phyloP scores from a whole-genome alignment of 53 echinoderm and acorn worm species.

The Paracentrotus lividus region DNA sequence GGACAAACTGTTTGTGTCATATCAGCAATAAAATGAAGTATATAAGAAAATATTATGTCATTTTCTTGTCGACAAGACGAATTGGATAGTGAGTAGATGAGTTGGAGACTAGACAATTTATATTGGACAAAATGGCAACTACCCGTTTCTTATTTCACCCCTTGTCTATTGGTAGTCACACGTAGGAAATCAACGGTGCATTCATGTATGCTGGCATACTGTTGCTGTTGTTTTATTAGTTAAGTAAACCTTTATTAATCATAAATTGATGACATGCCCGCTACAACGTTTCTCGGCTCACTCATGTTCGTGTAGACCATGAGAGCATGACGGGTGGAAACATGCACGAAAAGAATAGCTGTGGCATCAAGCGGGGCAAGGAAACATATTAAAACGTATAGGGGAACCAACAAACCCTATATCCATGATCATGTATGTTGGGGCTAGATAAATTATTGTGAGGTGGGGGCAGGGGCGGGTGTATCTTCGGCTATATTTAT shows the following conservation, averaged over 20 bases:
- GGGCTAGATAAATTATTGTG: too few species aligned
- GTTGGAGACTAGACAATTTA: background rate
- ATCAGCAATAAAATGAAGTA: too few species aligned
- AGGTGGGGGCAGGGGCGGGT: background rate
- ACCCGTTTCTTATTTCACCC: background rate
- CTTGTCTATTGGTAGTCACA: background rate
- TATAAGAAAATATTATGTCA: background rate
- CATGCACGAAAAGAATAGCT: background rate
- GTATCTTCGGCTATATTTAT: background rate
- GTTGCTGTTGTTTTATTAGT: background rate
- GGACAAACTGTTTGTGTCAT: too few species aligned
- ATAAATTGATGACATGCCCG: constrained; percentile 16
- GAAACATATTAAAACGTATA: background rate
- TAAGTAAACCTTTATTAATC: constrained; percentile 6
- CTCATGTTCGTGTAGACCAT: background rate
- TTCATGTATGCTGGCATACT: background rate
- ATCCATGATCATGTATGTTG: background rate
- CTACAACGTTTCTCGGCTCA: background rate
- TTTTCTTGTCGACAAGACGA: background rate
- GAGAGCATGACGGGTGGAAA: background rate
- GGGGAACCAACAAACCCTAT: too few species aligned
- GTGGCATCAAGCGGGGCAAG: background rate
- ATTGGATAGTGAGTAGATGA: background rate
- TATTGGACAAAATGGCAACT: background rate
- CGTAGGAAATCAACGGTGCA: background rate